These are phyloP conservation scores for Muntiacus reevesi DNA, from an alignment of 2,113 vertebrate genomes.

Conservation along the genomic window DNA sequence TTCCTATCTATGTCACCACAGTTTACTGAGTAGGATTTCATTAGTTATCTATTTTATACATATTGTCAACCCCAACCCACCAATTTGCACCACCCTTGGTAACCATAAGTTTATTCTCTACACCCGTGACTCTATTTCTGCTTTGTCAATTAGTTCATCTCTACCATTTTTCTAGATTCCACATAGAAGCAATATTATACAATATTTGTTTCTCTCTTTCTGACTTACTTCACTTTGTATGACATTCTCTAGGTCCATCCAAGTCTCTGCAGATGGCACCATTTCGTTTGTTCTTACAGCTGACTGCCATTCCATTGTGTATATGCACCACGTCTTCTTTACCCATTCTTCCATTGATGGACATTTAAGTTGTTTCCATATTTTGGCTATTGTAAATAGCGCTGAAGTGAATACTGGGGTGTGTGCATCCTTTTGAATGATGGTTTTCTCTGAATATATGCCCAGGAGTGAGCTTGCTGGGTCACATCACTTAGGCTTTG, in stretches of 20 bases:
- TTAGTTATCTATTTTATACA: background rate
- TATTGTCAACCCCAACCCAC: background rate
- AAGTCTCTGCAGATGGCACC: background rate
- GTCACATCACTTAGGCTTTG: background rate
- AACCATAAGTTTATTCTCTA: background rate
- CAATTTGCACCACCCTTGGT: background rate
- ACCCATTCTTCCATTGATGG: background rate
- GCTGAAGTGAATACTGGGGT: background rate
- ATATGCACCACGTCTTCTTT: background rate
- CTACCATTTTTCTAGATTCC: background rate
- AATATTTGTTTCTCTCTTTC: background rate
- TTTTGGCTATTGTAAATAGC: background rate
- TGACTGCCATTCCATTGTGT: background rate
- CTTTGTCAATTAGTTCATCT: background rate
- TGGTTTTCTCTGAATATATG: background rate
- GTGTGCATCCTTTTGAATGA: background rate
- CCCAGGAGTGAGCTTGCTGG: background rate
- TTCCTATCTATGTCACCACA: background rate
- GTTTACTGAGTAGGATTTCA: background rate
- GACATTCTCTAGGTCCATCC: background rate
- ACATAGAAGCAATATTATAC: background rate
- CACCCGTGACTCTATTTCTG: background rate
- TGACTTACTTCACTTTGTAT: background rate
- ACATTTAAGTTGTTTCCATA: background rate
- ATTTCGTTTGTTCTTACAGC: accelerated